Evolutionary conservation across 2,113 vertebrate genomes (phyloP).

Genomic region (Nerophis ophidion): DNA sequence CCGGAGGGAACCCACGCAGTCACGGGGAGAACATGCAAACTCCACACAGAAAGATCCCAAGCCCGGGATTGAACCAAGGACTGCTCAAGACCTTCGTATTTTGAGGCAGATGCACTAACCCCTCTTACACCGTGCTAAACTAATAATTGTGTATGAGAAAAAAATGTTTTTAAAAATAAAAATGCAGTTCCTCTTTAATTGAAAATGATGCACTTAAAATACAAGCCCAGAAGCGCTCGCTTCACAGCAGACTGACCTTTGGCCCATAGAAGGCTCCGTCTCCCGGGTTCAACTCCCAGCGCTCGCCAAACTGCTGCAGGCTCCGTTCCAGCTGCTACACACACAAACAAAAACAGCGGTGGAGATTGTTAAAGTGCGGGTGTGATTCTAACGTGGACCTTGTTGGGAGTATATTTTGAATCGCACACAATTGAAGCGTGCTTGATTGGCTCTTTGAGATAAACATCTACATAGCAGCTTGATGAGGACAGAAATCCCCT

Average conservation of each 20-base stretch:
- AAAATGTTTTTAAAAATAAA: too few species aligned
- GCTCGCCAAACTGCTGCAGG: conserved; percentile 77
- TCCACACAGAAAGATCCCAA: too few species aligned
- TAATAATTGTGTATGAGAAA: too few species aligned
- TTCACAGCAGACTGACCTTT: conserved; percentile 71
- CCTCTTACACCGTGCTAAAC: too few species aligned
- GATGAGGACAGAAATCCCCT: not conserved
- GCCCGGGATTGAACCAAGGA: too few species aligned
- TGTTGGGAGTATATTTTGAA: conserved; percentile 20
- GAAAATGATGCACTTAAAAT: not conserved
- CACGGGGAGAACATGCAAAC: too few species aligned
- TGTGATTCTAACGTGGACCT: not conserved
- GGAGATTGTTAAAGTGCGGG: not conserved
- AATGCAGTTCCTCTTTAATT: too few species aligned
- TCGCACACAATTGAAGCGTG: conserved; percentile 32
- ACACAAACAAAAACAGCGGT: conserved; percentile 21
- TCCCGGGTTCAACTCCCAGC: conserved; percentile 82
- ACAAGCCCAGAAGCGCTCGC: not conserved
- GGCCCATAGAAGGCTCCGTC: conserved; percentile 94
- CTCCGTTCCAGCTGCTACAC: conserved; percentile 80
- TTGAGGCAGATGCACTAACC: too few species aligned
- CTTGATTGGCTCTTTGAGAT: conserved; percentile 28
- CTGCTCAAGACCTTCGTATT: too few species aligned
- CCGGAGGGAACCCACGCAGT: too few species aligned
- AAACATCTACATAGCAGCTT: conserved; percentile 17